A percentile compares a stretch with the other conserved stretches of the same genome.
phyloP scores from a whole-genome alignment of 2,113 vertebrate genomes.

The Athene cunicularia region DNA sequence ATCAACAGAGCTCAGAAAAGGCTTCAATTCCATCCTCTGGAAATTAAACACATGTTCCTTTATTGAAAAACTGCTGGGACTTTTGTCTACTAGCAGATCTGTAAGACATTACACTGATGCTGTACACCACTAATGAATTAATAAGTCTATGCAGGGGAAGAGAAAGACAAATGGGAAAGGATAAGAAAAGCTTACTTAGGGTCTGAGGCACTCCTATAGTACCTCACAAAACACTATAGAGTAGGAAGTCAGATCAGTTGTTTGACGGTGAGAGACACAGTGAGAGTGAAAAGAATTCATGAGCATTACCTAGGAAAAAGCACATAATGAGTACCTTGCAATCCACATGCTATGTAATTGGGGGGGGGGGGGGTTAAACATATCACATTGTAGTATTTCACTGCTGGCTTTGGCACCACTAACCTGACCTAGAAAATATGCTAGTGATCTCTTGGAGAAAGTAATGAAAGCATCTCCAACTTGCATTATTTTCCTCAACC shows the following conservation, averaged over 20 bases:
- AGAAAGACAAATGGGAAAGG: neutral
- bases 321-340: neutral
- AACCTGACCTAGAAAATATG: neutral
- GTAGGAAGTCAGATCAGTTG: neutral
- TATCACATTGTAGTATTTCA: neutral
- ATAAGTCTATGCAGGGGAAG: neutral
- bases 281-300: neutral
- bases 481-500: neutral
- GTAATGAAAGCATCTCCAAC: neutral
- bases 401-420: neutral
- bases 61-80: neutral
- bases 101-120: neutral
- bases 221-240: neutral
- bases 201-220: neutral
- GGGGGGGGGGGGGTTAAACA: accelerated
- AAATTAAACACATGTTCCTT: neutral
- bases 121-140: neutral
- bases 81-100: neutral
- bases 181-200: neutral
- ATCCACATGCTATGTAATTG: neutral
- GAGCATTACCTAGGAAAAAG: neutral
- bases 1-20: neutral
- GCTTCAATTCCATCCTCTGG: neutral
- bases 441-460: neutral
- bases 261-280: neutral